phyloP scores from a whole-genome alignment of 2,113 vertebrate genomes.

The Chaetodon auriga region DNA sequence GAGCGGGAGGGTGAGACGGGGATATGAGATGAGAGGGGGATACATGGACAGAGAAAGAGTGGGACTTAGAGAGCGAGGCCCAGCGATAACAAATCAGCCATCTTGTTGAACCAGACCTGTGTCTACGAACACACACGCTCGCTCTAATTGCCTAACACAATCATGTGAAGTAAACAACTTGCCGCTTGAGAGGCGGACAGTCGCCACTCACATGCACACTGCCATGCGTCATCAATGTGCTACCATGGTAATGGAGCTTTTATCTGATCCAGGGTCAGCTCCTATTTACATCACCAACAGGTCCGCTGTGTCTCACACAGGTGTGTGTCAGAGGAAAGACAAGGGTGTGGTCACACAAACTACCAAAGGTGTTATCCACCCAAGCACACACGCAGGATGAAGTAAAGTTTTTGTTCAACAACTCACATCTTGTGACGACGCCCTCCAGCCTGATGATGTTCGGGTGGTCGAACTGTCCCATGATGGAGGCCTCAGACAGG shows the following conservation, averaged over 20 bases:
- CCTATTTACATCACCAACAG: slow-evolving; percentile 35
- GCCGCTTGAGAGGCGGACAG: slow-evolving; percentile 52
- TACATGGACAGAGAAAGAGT: slow-evolving; percentile 23
- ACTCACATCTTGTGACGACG: slow-evolving; percentile 85
- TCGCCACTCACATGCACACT: slow-evolving; percentile 18
- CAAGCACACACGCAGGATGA: not conserved
- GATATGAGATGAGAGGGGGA: slow-evolving; percentile 38
- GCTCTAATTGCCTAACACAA: slow-evolving; percentile 69
- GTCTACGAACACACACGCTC: slow-evolving; percentile 46
- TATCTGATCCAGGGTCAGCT: slow-evolving; percentile 66
- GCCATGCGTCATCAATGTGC: slow-evolving; percentile 57
- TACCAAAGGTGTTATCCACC: not conserved
- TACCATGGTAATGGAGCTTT: slow-evolving; percentile 69
- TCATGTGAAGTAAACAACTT: slow-evolving; percentile 71
- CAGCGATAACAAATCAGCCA: slow-evolving; percentile 66
- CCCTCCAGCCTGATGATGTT: slow-evolving; percentile 87
- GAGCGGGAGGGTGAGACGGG: slow-evolving; percentile 35
- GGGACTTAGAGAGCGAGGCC: slow-evolving; percentile 32
- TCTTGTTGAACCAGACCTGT: slow-evolving; percentile 66
- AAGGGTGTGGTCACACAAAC: not conserved
- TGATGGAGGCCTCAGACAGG: slow-evolving; percentile 85
- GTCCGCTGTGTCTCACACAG: slow-evolving; percentile 35
- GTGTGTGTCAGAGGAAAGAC: slow-evolving; percentile 3
- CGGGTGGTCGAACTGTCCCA: slow-evolving; percentile 86
- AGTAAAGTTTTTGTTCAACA: not conserved